Conservation (phyloP, 2,797 vertebrate species). For the Anguilla marmorata region DNA sequence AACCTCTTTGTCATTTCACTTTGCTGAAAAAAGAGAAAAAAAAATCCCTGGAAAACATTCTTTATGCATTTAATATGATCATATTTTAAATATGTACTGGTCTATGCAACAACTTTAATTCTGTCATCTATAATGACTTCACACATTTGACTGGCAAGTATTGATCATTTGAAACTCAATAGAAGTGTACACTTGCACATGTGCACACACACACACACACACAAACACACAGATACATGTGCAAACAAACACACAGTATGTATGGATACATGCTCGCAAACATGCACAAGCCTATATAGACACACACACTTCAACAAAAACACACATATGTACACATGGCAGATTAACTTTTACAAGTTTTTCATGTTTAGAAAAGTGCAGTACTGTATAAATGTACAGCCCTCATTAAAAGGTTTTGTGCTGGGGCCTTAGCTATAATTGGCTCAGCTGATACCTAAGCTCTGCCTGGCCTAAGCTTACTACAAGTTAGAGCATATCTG, state of each 20-base stretch:
- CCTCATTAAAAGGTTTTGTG: slow-evolving; percentile 45
- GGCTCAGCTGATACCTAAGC: slow-evolving; percentile 52
- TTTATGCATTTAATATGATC: background rate
- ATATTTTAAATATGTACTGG: background rate
- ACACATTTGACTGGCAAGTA: background rate
- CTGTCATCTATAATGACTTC: background rate
- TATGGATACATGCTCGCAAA: background rate
- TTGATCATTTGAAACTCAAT: no score
- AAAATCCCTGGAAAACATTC: background rate
- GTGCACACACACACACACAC: background rate
- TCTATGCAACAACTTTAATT: background rate
- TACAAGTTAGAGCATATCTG: background rate
- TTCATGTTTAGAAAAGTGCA: slow-evolving; percentile 40
- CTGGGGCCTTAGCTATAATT: slow-evolving; percentile 50
- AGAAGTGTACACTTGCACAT: background rate
- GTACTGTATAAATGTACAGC: slow-evolving; percentile 33
- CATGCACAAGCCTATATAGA: background rate
- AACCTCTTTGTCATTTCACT: background rate
- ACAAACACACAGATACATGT: slow-evolving; percentile 14
- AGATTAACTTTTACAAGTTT: slow-evolving; percentile 33
- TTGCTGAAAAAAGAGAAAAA: background rate
- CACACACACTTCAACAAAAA: background rate
- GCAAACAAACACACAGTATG: background rate
- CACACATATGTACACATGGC: slow-evolving; percentile 18
- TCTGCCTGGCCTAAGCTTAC: slow-evolving; percentile 45